Evolutionary conservation across 2,797 vertebrate species (phyloP).

Genomic region (Lagocephalus sceleratus): DNA sequence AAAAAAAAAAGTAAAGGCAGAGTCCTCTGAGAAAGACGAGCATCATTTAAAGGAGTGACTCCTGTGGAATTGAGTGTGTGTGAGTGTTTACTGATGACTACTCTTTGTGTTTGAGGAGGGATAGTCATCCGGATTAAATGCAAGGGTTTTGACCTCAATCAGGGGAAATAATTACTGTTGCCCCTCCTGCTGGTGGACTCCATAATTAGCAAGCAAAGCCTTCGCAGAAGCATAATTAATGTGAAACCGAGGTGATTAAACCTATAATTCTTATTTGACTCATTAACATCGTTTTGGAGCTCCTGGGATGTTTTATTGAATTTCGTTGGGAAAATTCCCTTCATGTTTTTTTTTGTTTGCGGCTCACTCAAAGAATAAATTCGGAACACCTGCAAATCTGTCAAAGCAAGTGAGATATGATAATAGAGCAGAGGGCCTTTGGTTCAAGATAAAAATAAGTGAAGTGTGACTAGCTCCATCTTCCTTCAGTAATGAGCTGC

Average conservation of each 20-base stretch:
- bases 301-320: slow-evolving; percentile 32
- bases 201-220: slow-evolving; percentile 65
- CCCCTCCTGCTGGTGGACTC: slow-evolving; percentile 53
- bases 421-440: slow-evolving; percentile 53
- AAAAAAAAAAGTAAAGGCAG: not conserved
- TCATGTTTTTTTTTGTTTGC: slow-evolving; percentile 5
- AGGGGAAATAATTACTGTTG: slow-evolving; percentile 70
- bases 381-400: slow-evolving; percentile 21
- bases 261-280: slow-evolving; percentile 55
- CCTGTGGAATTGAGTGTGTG: slow-evolving; percentile 46
- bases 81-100: slow-evolving; percentile 49
- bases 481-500: slow-evolving; percentile 56
- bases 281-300: slow-evolving; percentile 38
- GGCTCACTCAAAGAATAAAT: slow-evolving; percentile 3
- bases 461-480: slow-evolving; percentile 69
- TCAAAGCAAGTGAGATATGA: slow-evolving; percentile 58
- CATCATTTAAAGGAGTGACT: slow-evolving; percentile 30
- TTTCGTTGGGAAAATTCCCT: slow-evolving; percentile 25
- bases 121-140: slow-evolving; percentile 63
- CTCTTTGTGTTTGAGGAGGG: slow-evolving; percentile 34
- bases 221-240: slow-evolving; percentile 52
- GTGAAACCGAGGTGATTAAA: slow-evolving; percentile 60
- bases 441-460: slow-evolving; percentile 57
- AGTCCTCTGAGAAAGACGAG: slow-evolving; percentile 18
- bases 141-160: slow-evolving; percentile 72